phyloP scores from a whole-genome alignment of 2,888 invertebrate genomes.

The Andrena praecox region DNA sequence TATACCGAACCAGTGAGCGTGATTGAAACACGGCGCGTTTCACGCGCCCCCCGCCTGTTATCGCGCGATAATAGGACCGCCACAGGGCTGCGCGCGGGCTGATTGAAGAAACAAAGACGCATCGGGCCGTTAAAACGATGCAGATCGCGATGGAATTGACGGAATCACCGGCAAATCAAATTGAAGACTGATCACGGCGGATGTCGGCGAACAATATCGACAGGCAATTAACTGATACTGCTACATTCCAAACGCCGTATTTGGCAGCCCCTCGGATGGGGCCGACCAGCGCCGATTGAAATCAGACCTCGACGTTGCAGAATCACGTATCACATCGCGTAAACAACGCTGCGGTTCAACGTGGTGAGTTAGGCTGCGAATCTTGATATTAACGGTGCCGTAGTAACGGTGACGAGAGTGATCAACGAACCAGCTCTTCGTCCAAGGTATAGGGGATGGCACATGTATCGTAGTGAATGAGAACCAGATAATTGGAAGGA shows the following conservation, averaged over 20 bases:
- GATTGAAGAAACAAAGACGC: neutral
- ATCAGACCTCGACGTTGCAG: neutral
- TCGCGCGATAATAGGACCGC: neutral
- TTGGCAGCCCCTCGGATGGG: neutral
- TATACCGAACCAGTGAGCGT: no score
- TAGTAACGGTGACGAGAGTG: neutral
- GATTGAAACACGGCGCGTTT: neutral
- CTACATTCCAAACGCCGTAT: conserved; percentile 56
- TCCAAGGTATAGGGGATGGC: neutral
- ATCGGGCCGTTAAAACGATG: conserved; percentile 1
- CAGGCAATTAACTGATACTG: conserved; percentile 40
- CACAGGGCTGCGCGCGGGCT: conserved; percentile 5
- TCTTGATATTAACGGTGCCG: conserved; percentile 7
- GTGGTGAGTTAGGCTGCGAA: neutral
- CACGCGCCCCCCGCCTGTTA: neutral
- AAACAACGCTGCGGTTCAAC: neutral
- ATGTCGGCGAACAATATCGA: conserved; percentile 26
- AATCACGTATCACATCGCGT: neutral
- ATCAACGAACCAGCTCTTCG: conserved; percentile 1
- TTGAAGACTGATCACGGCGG: conserved; percentile 53
- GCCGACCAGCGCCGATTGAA: conserved; percentile 14
- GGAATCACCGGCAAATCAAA: conserved; percentile 37
- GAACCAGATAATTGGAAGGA: neutral
- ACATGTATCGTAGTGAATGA: neutral
- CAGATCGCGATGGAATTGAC: conserved; percentile 33